Conservation (phyloP, 2,113 vertebrate genomes). For the Grammomys surdaster region DNA sequence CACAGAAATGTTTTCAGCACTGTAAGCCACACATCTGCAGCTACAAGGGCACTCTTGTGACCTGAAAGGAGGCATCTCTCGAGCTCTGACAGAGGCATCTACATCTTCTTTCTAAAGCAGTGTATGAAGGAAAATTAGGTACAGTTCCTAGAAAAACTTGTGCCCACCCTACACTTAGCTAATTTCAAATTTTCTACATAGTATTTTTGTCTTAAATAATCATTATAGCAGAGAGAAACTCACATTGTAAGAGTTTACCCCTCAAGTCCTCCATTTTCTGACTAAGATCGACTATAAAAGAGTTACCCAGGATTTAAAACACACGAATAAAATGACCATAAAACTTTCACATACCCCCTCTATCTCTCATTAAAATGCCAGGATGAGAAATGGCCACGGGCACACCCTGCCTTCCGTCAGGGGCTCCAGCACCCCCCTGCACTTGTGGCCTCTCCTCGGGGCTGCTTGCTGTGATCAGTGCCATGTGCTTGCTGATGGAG, state of each 20-base stretch:
- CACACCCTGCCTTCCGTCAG: slow-evolving; percentile 2
- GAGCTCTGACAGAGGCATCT: neutral
- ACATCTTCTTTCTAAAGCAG: neutral
- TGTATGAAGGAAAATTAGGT: neutral
- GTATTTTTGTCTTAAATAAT: neutral
- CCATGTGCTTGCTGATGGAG: slow-evolving; percentile 69
- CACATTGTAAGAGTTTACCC: slow-evolving; percentile 40
- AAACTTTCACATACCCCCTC: slow-evolving; percentile 75
- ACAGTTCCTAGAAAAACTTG: neutral
- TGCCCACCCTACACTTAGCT: slow-evolving; percentile 26
- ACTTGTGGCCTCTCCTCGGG: slow-evolving; percentile 65
- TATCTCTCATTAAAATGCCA: slow-evolving; percentile 74
- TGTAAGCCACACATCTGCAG: neutral
- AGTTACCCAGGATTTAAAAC: slow-evolving; percentile 74
- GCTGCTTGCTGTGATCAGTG: slow-evolving; percentile 80
- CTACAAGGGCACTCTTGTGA: slow-evolving; percentile 14
- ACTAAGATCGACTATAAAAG: neutral
- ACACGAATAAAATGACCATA: slow-evolving; percentile 64
- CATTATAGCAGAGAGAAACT: neutral
- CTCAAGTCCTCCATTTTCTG: neutral
- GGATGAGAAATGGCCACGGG: slow-evolving; percentile 66
- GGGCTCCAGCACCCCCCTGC: neutral
- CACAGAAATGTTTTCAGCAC: neutral
- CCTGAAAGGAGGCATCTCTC: neutral
- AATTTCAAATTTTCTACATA: neutral